Evolutionary conservation across 1,140 invertebrate species (phyloP).

Genomic region (Pseudomyrmex dendroicus): DNA sequence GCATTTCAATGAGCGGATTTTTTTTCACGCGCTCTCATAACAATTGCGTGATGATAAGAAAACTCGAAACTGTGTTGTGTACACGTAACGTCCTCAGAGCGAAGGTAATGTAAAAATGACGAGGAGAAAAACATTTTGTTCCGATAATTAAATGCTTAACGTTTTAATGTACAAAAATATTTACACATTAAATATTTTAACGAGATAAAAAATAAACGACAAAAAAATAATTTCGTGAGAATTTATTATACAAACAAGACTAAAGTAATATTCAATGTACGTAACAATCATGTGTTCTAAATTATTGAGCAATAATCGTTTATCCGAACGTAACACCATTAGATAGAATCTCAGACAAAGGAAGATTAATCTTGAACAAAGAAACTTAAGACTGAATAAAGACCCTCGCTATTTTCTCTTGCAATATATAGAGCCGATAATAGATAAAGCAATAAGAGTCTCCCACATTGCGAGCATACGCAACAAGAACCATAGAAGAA

Average conservation of each 20-base stretch:
- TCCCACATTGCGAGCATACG: not conserved
- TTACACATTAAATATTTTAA: not conserved
- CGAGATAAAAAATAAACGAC: not conserved
- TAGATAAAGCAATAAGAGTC: not conserved
- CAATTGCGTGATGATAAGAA: not conserved
- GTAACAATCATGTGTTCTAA: constrained; percentile 24
- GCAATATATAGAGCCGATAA: not conserved
- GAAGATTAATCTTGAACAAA: not conserved
- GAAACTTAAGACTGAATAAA: not conserved
- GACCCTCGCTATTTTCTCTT: not conserved
- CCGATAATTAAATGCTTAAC: not conserved
- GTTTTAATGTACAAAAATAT: not conserved
- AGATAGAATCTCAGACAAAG: not conserved
- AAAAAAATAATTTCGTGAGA: not conserved
- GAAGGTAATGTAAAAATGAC: not conserved
- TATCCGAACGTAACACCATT: not conserved
- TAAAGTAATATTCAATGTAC: not conserved
- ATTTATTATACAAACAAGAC: constrained; percentile 3
- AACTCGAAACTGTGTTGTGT: not conserved
- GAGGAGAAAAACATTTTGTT: not conserved
- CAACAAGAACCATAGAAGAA: no score
- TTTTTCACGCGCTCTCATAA: not conserved
- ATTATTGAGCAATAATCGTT: not conserved
- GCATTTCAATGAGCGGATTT: not conserved
- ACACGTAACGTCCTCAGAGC: no score